Evolutionary conservation across 1,140 invertebrate species (phyloP), one percentile per base, ranked within the genome.

Genomic region (Cydia strobilella): DNA sequence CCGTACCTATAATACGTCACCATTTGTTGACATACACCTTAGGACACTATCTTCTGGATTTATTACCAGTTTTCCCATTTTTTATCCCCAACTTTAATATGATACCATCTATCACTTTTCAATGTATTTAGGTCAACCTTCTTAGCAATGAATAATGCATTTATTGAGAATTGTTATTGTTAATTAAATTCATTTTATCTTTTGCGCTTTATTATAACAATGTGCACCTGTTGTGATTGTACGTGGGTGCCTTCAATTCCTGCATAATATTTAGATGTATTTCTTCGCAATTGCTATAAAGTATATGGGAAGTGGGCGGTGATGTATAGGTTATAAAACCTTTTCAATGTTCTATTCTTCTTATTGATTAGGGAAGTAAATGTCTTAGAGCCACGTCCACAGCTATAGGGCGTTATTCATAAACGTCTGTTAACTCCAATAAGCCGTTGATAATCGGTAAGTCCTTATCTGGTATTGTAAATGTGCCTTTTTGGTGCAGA

Each of bases 291-390:
- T 23, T 59, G 54, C 54, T 59, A 59, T 59, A 59, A 59, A 59
- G 54, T 59, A 23, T 59, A n/a, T 23, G 15, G 9, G 76, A 65
- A 62, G 86, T 87, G 79, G 83, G 85, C 78, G 84, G 74, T 81
- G 80, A 89, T 88, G 87, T 89, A 90, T 84, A 75, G 75, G 54
- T 20, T 23, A 59, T 59, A 59, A 59, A 59, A 59, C 20, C 18
- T 23, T 59, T 59, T 59, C 9, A 20, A 59, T 18, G 54, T 23
- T 59, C 3, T 20, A 0, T 20, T 20, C n/a, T 54, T 4, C 0
- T 59, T n/a, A 10, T 1, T 59, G 7, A 1, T 2, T 59, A 2
- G 7, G 51, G 3, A 59, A 18, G 18, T 7, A 12, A 59, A 59
- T 12, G 1, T 9, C 35, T 9, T 39, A 39, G 9, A 10, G 35